Conservation (phyloP, 2,113 vertebrate species). For the Cyprinodon brontotheroides region DNA sequence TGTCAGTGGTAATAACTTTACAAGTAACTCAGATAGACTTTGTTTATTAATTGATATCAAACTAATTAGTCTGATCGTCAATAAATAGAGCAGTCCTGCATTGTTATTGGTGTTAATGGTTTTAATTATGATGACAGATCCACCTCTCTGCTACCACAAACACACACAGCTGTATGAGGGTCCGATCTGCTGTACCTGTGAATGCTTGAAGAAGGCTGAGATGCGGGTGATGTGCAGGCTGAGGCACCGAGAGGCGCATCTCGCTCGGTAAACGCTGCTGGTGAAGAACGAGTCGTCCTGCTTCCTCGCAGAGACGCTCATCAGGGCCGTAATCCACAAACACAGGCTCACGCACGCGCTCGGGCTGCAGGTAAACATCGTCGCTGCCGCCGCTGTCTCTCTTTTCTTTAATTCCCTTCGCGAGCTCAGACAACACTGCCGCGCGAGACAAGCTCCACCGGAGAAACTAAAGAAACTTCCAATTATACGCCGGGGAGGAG, state of each 20-base stretch:
- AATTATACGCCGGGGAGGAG: conserved; percentile 78
- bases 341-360: conserved; percentile 75
- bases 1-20: not conserved
- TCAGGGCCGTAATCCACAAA: conserved; percentile 85
- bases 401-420: conserved; percentile 69
- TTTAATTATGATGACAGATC: not conserved
- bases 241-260: conserved; percentile 93
- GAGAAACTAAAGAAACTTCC: conserved; percentile 82
- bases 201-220: conserved; percentile 91
- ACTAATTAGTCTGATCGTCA: not conserved
- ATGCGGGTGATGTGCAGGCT: conserved; percentile 96
- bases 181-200: conserved; percentile 82
- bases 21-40: not conserved
- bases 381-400: conserved; percentile 48
- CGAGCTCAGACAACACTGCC: conserved; percentile 68
- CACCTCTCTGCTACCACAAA: not conserved
- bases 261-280: conserved; percentile 84
- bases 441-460: conserved; percentile 55
- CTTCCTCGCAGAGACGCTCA: conserved; percentile 78
- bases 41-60: not conserved
- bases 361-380: conserved; percentile 80
- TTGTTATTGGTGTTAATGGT: not conserved
- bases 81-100: not conserved
- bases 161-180: not conserved
- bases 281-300: conserved; percentile 87